Conservation (phyloP, 1,140 invertebrate species). For the Anastatus disparis region DNA sequence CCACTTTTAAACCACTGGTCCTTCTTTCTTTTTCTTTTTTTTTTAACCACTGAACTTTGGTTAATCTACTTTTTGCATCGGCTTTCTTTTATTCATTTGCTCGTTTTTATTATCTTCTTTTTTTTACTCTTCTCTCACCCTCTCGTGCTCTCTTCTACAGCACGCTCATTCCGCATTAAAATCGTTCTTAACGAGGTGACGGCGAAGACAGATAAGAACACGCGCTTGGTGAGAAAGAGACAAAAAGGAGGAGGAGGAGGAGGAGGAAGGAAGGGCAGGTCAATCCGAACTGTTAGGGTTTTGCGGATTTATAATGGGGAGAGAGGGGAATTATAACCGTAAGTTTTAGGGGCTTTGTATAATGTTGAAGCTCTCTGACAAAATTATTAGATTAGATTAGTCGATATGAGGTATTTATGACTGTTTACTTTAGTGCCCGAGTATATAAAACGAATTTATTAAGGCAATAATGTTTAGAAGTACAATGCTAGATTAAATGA, state of each 20-base stretch:
- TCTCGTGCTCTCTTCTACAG: neutral
- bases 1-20: no score
- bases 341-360: no score
- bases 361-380: neutral
- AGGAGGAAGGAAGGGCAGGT: neutral
- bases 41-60: no score
- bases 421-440: neutral
- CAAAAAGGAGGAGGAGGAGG: neutral
- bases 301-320: no score
- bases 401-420: neutral
- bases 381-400: slow-evolving; percentile 26
- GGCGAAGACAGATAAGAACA: slow-evolving; percentile 24
- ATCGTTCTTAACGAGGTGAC: slow-evolving; percentile 31
- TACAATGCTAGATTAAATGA: no score
- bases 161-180: slow-evolving; percentile 26
- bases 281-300: no score
- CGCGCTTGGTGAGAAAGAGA: neutral
- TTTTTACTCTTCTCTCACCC: neutral
- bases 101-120: neutral
- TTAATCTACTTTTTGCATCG: no score
- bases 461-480: no score
- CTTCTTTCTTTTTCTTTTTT: no score
- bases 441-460: neutral
- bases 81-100: no score
- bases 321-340: no score